A percentile compares a stretch with the other conserved stretches of the same genome.
These are phyloP conservation scores for Biston stratarius DNA, from an alignment of 2,888 invertebrate species.

Conservation along the genomic window DNA sequence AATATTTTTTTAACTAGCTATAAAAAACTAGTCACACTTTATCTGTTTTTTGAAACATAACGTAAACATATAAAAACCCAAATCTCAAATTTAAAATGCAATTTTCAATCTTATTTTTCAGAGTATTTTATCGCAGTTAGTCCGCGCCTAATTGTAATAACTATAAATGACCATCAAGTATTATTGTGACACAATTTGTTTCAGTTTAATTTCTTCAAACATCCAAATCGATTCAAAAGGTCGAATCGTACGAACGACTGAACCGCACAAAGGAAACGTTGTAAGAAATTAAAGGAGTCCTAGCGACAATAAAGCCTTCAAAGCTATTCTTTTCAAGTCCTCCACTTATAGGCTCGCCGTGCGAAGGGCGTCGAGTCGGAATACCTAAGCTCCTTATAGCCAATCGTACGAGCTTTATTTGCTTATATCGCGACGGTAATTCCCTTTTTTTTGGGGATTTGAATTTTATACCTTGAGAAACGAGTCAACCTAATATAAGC, in stretches of 20 bases:
- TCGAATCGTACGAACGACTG: slow-evolving; percentile 8
- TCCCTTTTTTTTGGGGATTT: slow-evolving; percentile 14
- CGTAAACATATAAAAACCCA: no score
- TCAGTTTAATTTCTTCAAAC: not conserved
- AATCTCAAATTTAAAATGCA: no score
- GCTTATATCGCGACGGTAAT: slow-evolving; percentile 23
- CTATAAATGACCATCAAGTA: not conserved
- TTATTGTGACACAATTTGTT: not conserved
- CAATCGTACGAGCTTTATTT: slow-evolving; percentile 28
- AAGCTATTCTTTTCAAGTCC: slow-evolving; percentile 31
- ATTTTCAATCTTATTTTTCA: no score
- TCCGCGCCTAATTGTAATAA: not conserved
- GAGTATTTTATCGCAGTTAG: no score
- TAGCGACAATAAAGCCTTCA: slow-evolving; percentile 33
- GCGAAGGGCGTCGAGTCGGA: slow-evolving; percentile 22
- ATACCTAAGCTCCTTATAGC: slow-evolving; percentile 30
- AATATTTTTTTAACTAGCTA: no score
- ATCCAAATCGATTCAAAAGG: not conserved
- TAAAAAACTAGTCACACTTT: no score
- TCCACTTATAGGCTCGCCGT: slow-evolving; percentile 29
- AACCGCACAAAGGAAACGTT: slow-evolving; percentile 19
- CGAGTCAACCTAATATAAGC: not conserved
- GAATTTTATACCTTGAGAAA: slow-evolving; percentile 15
- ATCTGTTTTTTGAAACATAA: no score
- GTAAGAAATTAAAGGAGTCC: slow-evolving; percentile 25